These are phyloP conservation scores for Petrocephalus sullivani DNA, from an alignment of 2,797 vertebrate species.

Conservation along the genomic window DNA sequence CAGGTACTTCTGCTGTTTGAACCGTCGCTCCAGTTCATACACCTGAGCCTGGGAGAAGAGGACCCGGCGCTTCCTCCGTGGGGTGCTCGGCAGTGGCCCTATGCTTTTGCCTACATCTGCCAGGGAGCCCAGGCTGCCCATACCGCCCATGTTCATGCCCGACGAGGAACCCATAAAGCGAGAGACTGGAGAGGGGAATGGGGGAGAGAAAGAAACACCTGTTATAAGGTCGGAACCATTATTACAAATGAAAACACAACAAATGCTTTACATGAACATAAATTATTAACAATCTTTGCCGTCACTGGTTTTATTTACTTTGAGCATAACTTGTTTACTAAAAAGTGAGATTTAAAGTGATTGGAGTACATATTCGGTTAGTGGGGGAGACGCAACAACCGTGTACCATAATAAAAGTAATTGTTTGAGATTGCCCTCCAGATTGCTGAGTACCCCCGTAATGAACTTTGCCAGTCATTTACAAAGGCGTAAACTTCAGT, in stretches of 20 bases:
- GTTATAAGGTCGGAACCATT: not conserved
- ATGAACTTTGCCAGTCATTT: conserved; percentile 7
- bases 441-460: not conserved
- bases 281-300: not conserved
- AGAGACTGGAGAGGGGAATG: conserved; percentile 68
- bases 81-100: conserved; percentile 88
- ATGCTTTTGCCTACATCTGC: conserved; percentile 94
- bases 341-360: not conserved
- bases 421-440: not conserved
- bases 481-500: conserved; percentile 12
- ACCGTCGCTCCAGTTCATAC: conserved; percentile 94
- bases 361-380: not conserved
- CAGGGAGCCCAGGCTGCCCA: conserved; percentile 88
- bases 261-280: not conserved
- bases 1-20: conserved; percentile 98
- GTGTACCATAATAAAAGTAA: not conserved
- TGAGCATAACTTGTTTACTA: not conserved
- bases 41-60: conserved; percentile 98
- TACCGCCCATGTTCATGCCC: conserved; percentile 97
- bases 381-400: not conserved
- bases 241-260: not conserved
- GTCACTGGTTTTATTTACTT: not conserved
- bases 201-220: conserved; percentile 39
- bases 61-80: conserved; percentile 88
- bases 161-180: conserved; percentile 98